Evolutionary conservation across 2,888 invertebrate genomes (phyloP).

Genomic region (Chloromyia formosa): DNA sequence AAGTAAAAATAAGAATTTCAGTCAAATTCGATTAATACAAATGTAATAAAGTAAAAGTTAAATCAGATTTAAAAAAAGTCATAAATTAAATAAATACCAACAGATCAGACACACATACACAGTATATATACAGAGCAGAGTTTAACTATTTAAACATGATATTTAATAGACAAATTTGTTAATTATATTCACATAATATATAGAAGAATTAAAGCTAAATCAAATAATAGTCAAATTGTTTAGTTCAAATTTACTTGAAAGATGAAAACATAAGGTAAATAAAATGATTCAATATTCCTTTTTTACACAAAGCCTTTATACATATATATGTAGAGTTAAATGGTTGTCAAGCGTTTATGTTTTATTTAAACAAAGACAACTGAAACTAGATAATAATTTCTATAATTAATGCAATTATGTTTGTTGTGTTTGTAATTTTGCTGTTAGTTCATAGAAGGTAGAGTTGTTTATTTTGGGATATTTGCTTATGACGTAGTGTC

Average conservation of each 20-base stretch:
- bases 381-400: neutral
- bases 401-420: neutral
- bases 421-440: neutral
- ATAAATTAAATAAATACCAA: neutral
- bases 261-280: constrained; percentile 19
- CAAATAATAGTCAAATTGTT: constrained; percentile 39
- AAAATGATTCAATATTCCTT: constrained; percentile 11
- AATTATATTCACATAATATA: constrained; percentile 34
- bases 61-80: neutral
- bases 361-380: constrained; percentile 37
- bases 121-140: constrained; percentile 42
- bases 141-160: constrained; percentile 39
- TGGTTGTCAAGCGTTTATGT: constrained; percentile 36
- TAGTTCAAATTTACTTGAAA: constrained; percentile 33
- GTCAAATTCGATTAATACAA: neutral
- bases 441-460: neutral
- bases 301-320: constrained; percentile 12
- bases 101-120: constrained; percentile 36
- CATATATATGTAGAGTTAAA: constrained; percentile 11
- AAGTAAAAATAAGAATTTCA: neutral
- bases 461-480: no score
- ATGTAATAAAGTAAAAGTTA: neutral
- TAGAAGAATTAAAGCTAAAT: constrained; percentile 32
- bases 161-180: constrained; percentile 41
- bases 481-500: no score